Conservation (phyloP, 2,797 vertebrate species). For the Denticeps clupeoides region DNA sequence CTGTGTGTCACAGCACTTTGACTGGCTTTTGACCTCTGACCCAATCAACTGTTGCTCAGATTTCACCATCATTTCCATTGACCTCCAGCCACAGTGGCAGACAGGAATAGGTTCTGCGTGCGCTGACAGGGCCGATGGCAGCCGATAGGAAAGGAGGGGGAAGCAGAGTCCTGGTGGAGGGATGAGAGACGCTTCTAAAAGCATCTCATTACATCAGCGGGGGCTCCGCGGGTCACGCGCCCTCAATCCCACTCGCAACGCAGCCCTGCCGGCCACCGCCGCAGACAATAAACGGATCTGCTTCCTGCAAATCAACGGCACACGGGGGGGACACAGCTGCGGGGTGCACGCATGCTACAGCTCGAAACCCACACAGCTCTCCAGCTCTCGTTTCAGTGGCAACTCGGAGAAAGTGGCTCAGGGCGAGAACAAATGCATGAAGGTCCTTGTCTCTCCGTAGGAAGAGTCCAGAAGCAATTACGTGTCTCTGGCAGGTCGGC, state of each 20-base stretch:
- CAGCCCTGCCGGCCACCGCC: neutral
- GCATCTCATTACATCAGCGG: neutral
- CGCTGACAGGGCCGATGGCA: neutral
- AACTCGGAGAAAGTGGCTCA: too few species aligned
- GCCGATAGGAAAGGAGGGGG: neutral
- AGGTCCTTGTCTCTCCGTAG: slow-evolving; percentile 9
- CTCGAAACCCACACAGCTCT: too few species aligned
- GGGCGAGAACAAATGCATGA: neutral
- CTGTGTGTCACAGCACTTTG: too few species aligned
- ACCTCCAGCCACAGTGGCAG: too few species aligned
- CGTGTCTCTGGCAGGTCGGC: slow-evolving; percentile 43
- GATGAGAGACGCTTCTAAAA: neutral
- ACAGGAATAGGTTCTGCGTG: neutral
- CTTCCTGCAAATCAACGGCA: neutral
- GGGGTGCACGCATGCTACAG: too few species aligned
- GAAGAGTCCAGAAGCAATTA: slow-evolving; percentile 34
- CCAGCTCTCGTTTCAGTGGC: too few species aligned
- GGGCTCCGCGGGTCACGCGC: neutral
- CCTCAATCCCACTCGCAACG: neutral
- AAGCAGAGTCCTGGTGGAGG: neutral
- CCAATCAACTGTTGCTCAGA: too few species aligned
- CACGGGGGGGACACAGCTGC: neutral
- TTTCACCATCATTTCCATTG: too few species aligned
- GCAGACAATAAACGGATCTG: neutral
- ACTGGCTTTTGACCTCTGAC: too few species aligned